Conservation (phyloP, 2,797 vertebrate genomes). For the Molossus molossus region DNA sequence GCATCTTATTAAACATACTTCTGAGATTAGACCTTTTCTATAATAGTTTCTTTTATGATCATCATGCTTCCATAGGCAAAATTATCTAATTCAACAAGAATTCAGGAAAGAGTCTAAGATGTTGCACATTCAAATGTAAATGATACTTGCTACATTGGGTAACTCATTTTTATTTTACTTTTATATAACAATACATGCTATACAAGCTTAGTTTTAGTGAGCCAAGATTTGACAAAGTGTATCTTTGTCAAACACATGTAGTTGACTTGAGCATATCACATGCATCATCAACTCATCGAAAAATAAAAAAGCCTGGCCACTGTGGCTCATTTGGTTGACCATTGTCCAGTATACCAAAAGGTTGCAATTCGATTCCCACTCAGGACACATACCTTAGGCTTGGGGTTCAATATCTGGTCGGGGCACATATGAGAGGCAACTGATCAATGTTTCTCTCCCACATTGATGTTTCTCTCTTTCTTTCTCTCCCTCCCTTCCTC, state of each 20-base stretch:
- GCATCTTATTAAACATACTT: constrained; percentile 10
- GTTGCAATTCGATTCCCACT: no score
- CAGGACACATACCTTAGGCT: no score
- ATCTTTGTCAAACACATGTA: background rate
- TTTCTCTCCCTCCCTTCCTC: no score
- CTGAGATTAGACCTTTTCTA: constrained; percentile 7
- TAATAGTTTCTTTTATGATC: constrained; percentile 50
- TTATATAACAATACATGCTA: background rate
- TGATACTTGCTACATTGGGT: background rate
- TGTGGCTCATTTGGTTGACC: no score
- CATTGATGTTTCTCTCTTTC: no score
- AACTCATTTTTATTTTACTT: background rate
- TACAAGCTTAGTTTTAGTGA: background rate
- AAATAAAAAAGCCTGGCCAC: background rate
- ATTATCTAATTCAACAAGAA: constrained; percentile 69
- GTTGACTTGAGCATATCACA: background rate
- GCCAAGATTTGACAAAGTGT: background rate
- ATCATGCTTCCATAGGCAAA: constrained; percentile 61
- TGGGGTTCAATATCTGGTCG: no score
- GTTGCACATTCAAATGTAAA: constrained; percentile 81
- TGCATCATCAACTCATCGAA: background rate
- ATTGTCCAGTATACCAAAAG: no score
- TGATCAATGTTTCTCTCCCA: no score
- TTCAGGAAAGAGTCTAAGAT: constrained; percentile 33
- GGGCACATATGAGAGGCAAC: no score